Evolutionary conservation across 2,113 vertebrate genomes (phyloP).

Genomic region (Lagopus muta): DNA sequence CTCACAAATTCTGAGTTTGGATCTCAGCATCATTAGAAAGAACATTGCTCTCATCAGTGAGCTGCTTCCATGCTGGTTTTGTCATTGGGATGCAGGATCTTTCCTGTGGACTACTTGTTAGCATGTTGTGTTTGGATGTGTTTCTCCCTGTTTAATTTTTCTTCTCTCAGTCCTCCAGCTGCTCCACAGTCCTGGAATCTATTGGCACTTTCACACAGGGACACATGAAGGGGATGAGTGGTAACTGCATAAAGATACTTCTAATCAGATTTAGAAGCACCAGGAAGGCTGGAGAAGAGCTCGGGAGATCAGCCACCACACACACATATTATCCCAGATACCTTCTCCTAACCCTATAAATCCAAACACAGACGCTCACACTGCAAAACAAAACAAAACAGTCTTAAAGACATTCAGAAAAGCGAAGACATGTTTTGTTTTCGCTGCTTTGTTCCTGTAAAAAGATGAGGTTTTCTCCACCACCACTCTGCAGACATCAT

Average conservation of each 20-base stretch:
- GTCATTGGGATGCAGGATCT: background rate
- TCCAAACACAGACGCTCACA: background rate
- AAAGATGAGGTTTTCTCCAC: background rate
- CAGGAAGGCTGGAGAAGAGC: background rate
- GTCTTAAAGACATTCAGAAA: too few species aligned
- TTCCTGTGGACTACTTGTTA: background rate
- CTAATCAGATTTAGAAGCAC: background rate
- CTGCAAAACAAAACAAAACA: background rate
- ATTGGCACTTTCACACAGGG: background rate
- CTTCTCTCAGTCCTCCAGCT: background rate
- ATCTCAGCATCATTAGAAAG: background rate
- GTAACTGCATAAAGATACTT: background rate
- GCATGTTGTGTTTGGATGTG: background rate
- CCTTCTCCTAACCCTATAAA: accelerated
- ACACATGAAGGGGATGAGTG: background rate
- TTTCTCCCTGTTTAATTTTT: too few species aligned
- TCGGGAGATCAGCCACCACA: background rate
- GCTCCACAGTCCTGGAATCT: background rate
- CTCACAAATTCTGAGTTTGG: background rate
- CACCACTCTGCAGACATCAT: background rate
- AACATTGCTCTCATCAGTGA: background rate
- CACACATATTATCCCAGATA: accelerated
- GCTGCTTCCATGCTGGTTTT: background rate
- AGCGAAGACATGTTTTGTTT: background rate
- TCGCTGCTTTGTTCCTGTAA: background rate